phyloP scores from a whole-genome alignment of 2,888 invertebrate genomes.

The Drosophila meridiana region DNA sequence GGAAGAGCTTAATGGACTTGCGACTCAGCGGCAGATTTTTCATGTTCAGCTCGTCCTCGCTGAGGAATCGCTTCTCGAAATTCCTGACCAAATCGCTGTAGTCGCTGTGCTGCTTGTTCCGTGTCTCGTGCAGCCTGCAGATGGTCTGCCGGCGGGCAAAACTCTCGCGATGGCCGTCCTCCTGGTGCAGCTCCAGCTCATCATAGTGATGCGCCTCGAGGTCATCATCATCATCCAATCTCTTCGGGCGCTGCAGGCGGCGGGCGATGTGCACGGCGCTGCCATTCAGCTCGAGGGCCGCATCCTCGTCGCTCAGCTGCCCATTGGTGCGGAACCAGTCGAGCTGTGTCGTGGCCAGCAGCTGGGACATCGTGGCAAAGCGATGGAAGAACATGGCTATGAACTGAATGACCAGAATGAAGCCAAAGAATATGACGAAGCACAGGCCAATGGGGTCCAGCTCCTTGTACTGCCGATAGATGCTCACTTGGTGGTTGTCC shows the following conservation, averaged over 20 bases:
- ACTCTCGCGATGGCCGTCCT: conserved; percentile 60
- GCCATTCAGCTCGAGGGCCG: conserved; percentile 87
- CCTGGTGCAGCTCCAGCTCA: conserved; percentile 37
- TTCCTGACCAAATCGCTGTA: conserved; percentile 84
- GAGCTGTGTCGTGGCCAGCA: conserved; percentile 89
- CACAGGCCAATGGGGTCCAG: conserved; percentile 91
- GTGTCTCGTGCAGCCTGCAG: conserved; percentile 79
- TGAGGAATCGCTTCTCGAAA: conserved; percentile 82
- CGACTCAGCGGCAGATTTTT: conserved; percentile 82
- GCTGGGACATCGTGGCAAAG: conserved; percentile 90
- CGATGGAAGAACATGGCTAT: conserved; percentile 91
- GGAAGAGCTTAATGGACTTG: conserved; percentile 82
- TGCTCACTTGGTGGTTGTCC: conserved; percentile 85
- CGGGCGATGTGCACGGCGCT: conserved; percentile 88
- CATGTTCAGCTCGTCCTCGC: conserved; percentile 82
- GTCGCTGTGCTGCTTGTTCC: conserved; percentile 77
- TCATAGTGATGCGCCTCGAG: conserved; percentile 52
- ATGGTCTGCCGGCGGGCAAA: conserved; percentile 81
- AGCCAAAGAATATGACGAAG: conserved; percentile 90
- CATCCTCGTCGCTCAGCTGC: conserved; percentile 80
- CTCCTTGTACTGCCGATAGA: conserved; percentile 87
- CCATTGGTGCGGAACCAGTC: conserved; percentile 84
- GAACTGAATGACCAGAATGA: conserved; percentile 90
- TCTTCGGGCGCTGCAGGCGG: conserved; percentile 86
- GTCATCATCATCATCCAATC: conserved; percentile 81